A percentile compares a stretch with the other conserved stretches of the same genome.
Conservation (phyloP, 2,113 vertebrate genomes). For the Carassius carassius region DNA sequence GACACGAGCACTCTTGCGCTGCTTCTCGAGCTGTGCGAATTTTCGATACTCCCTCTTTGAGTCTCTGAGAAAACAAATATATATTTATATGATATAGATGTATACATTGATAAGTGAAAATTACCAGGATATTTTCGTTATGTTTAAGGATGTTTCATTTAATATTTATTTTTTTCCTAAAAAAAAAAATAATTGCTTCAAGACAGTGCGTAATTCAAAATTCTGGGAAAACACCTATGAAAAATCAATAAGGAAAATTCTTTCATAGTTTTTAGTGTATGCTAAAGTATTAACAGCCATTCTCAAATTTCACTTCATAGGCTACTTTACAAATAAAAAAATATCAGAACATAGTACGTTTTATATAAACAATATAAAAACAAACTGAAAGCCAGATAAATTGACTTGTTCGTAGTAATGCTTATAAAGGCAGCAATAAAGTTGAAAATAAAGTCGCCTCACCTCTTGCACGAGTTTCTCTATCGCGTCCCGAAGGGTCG, state of each 20-base stretch:
- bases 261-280: background rate
- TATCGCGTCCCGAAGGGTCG: slow-evolving; percentile 73
- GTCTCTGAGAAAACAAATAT: slow-evolving; percentile 68
- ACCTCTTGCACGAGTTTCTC: slow-evolving; percentile 80
- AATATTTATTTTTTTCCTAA: too few species aligned
- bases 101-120: background rate
- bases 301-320: background rate
- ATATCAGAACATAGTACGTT: too few species aligned
- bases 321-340: background rate
- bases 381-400: background rate
- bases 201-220: background rate
- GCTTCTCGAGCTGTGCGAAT: slow-evolving; percentile 77
- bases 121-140: background rate
- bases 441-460: slow-evolving; percentile 42
- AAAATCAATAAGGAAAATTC: background rate
- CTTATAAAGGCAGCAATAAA: background rate
- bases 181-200: too few species aligned
- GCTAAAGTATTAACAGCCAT: background rate
- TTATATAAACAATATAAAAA: background rate
- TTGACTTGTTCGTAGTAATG: background rate
- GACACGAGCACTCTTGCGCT: slow-evolving; percentile 74
- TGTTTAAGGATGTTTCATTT: too few species aligned
- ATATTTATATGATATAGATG: background rate
- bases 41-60: slow-evolving; percentile 74
- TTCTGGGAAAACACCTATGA: background rate